phyloP scores from a whole-genome alignment of 1,140 invertebrate genomes.

The Saccostrea cuccullata region DNA sequence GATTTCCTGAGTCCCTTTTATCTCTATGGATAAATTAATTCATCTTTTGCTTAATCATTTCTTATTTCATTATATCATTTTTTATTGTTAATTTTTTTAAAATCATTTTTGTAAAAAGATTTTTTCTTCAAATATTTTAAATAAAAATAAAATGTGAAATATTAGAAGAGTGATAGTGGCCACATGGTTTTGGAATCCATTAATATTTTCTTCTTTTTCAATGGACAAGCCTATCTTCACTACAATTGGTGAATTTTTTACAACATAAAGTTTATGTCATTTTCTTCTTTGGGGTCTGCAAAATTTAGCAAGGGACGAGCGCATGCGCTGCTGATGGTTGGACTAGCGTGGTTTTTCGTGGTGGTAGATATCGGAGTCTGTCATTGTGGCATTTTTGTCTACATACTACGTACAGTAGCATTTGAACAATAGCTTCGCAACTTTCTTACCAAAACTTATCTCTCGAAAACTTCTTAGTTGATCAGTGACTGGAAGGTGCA shows the following conservation, averaged over 20 bases:
- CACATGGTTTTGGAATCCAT: not conserved
- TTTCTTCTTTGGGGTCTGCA: slow-evolving; percentile 28
- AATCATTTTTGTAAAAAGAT: not conserved
- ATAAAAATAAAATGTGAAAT: not conserved
- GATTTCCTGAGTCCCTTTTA: not conserved
- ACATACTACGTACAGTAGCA: not conserved
- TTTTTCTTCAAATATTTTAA: not conserved
- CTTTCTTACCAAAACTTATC: not conserved
- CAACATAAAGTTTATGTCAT: not conserved
- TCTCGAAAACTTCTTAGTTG: not conserved
- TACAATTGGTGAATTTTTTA: not conserved
- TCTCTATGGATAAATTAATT: not conserved
- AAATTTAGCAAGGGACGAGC: slow-evolving; percentile 13
- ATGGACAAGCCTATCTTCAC: not conserved
- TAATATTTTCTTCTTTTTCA: not conserved
- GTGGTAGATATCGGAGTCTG: not conserved
- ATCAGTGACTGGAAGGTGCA: not conserved
- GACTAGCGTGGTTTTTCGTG: slow-evolving; percentile 14
- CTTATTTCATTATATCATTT: not conserved
- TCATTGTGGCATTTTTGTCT: not conserved
- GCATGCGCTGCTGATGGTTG: slow-evolving; percentile 1
- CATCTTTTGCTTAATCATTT: not conserved
- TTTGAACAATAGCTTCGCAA: not conserved
- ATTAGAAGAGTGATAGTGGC: not conserved
- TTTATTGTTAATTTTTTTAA: not conserved